These are phyloP conservation scores for Amphibalanus amphitrite DNA, from an alignment of 1,140 invertebrate genomes.

Conservation along the genomic window DNA sequence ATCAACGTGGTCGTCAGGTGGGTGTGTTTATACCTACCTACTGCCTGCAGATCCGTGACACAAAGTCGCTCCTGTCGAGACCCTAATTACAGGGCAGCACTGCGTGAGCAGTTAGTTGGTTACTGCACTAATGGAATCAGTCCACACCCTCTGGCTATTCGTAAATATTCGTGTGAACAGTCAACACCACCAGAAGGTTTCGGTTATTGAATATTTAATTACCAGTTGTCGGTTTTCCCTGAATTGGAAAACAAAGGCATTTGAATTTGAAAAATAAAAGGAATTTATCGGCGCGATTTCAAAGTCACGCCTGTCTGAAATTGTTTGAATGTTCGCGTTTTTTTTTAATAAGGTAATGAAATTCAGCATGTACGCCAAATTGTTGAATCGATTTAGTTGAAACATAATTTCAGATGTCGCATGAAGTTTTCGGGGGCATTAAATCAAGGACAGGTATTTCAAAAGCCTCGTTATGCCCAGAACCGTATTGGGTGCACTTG, in stretches of 20 bases:
- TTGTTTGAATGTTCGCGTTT: no score
- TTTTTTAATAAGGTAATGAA: no score
- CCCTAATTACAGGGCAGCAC: not conserved
- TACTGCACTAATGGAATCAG: no score
- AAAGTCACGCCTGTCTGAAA: no score
- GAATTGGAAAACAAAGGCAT: no score
- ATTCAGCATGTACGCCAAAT: no score
- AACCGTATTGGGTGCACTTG: not conserved
- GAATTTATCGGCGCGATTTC: no score
- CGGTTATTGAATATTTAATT: not conserved
- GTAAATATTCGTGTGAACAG: not conserved
- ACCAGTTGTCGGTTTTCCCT: no score
- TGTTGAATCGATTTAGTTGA: no score
- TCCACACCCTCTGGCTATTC: not conserved
- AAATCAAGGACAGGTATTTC: not conserved
- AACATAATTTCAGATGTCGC: no score
- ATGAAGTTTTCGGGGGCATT: no score
- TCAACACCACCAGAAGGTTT: not conserved
- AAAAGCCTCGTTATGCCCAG: not conserved
- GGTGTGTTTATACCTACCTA: slow-evolving; percentile 6
- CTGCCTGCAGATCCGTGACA: not conserved
- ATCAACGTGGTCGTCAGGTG: slow-evolving; percentile 29
- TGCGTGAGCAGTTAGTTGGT: not conserved
- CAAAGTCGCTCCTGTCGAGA: not conserved
- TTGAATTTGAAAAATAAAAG: not conserved